Base-by-base conservation (phyloP, 2,888 invertebrate species). In the Epistrophe grossulariae region DNA sequence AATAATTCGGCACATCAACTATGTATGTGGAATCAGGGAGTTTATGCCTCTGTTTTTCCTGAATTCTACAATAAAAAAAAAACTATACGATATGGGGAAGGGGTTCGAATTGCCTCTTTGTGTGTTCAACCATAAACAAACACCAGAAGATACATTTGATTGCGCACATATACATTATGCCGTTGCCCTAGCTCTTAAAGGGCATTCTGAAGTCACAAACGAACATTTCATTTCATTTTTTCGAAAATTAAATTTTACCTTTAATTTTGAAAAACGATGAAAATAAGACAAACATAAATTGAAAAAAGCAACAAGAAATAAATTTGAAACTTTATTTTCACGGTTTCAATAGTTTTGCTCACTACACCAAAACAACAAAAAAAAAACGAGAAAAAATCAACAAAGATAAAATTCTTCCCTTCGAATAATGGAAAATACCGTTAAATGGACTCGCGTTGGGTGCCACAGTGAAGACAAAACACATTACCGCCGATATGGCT, bases 401-500 rank as follows among this genome's bases (percentile, higher is more conserved):
- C 15, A 55, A 55, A n/a, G 8, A 28, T 31, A 31, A 24, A n/a
- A 55, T n/a, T 55, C 28, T 55, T 28, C 4, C 24, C 28, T 55
- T 55, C 55, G 8, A 52, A 52, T 31, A 24, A 40, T 43, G 35
- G 52, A 59, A 59, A 55, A 81, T 52, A 78, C 80, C 82, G 73
- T 78, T 85, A 50, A 82, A 62, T 82, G 68, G 57, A 73, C 62
- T 82, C 78, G 70, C 66, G 52, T 73, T 62, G 60, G 45, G 55
- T 64, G 78, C 72, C 82, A n/a, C n/a, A 76, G 64, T 43, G 68
- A 48, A 71, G 78, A 70, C 71, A 79, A 76, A 24, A 40, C 38
- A 38, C 66, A 15, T 68, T 79, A 83, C 87, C 83, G 83, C 79
- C 87, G 79, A 55, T 78, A 68, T 79, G 79, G 87, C 82, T 87